A percentile compares a stretch with the other conserved stretches of the same genome.
Evolutionary conservation across 2,888 invertebrate genomes (phyloP).

Genomic region (Xanthorhoe spadicearia): DNA sequence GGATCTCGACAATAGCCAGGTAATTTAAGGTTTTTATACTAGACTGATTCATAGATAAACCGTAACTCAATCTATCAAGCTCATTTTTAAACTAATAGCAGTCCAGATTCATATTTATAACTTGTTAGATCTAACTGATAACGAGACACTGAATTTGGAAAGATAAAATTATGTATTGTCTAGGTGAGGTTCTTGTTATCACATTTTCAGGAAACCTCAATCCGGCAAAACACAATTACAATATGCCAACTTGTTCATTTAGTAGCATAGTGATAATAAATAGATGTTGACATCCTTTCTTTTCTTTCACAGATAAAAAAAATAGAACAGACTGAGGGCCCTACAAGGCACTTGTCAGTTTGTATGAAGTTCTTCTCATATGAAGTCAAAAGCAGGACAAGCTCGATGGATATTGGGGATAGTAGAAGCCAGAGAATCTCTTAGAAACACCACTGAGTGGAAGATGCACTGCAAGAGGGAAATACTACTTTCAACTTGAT

Average conservation of each 20-base stretch:
- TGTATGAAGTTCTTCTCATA: no score
- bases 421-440: no score
- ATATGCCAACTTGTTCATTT: not conserved
- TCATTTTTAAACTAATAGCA: not conserved
- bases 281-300: no score
- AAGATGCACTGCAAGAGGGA: no score
- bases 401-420: no score
- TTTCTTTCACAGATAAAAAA: not conserved
- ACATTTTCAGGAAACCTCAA: conserved; percentile 30
- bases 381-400: no score
- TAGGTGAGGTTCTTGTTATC: conserved; percentile 33
- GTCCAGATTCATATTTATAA: conserved; percentile 21
- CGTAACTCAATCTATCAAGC: not conserved
- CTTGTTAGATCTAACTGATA: conserved; percentile 30
- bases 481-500: no score
- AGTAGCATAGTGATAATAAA: no score
- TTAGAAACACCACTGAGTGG: no score
- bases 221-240: conserved; percentile 30
- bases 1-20: conserved; percentile 3
- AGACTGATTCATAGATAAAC: not conserved
- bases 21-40: conserved; percentile 9
- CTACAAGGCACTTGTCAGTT: no score
- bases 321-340: not conserved
- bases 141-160: conserved; percentile 30
- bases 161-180: conserved; percentile 30